Evolutionary conservation across 1,140 invertebrate species (phyloP), one percentile per base, ranked within the genome.

Genomic region (Vanessa tameamea): DNA sequence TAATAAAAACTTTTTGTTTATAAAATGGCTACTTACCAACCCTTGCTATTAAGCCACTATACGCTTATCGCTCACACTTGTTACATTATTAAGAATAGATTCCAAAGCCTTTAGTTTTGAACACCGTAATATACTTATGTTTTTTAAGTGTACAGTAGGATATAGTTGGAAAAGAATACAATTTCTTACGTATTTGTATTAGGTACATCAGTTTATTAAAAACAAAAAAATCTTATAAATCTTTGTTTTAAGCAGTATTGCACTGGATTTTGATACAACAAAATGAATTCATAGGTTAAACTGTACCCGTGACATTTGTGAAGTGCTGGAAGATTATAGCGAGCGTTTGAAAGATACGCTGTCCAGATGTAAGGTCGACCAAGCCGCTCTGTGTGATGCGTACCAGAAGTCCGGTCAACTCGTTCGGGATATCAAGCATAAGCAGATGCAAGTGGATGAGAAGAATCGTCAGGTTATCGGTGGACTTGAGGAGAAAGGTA

Each of bases 291-390:
- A 14, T 16, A 90, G 89, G 37, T 20, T 89, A 8, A 80, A 64
- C 47, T 84, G 82, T 43, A 86, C 86, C 26, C 87, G 87, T n/a
- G 84, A 83, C 68, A 87, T 91, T 13, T 85, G 86, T 68, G 81
- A 80, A 51, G 85, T 88, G n/a, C 79, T 90, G 37, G 83, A 87
- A 64, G 84, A 85, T 23, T 86, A 85, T 74, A 82, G 78, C 59
- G 75, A 80, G 66, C 77, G 83, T 14, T 77, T 89, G 23, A 82
- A 82, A 20, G 78, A 82, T 13, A 85, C 82, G 7, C 63, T 89
- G 37, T 79, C 81, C 5, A 75, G 85, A 8, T 85, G 84, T 73
- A 81, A 82, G 37, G 71, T 73, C 9, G 87, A 88, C 76, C 84
- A 86, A 51, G 73, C 67, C 0, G 80, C 80, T 43, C 73, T 90